Evolutionary conservation across 2,888 invertebrate species (phyloP), one percentile per base, ranked within the genome.

Genomic region (Cryptus armator): DNA sequence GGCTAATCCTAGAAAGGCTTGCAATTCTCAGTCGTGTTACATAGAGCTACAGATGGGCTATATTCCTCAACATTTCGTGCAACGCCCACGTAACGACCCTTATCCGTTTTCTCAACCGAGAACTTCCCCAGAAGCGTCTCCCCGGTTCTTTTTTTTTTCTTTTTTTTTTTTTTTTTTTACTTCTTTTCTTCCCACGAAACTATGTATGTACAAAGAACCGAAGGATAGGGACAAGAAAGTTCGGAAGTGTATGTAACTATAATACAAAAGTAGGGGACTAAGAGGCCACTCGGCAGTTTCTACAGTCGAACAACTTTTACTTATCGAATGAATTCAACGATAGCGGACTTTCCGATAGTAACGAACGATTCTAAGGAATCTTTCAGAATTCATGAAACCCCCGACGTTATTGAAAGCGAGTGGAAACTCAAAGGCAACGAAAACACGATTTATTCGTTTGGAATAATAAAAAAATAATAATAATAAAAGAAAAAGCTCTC

Each of bases 71-170:
- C 76, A 81, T 81, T 78, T 78, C 66, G 68, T 66, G 81, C 32
- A 64, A 81, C 84, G 66, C 78, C 78, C 66, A 81, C 84, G 66
- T 68, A 53, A 68, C 56, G 68, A 84, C 76, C 84, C 67, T 81
- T 77, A 81, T 84, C 72, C 70, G 64, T 64, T 48, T 53, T 64
- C 16, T 46, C 71, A 68, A 72, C 14, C 24, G 19, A 7, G 7
- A 9, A 37, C 37, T 9, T 37, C 37, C 37, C 37, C 9, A 37
- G 6, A 37, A 37, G 37, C 37, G 37, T 37, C 37, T 37, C 37
- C 37, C 37, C 37, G 37, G 37, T 37, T 7, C 24, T 24, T 24
- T 24, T 24, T 24, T 19, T 14, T 3, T 48, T 48, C 7, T 53
- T 24, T 19, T 16, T 53, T 53, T n/a, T n/a, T 51, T 5, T 53